Base-by-base conservation (phyloP, 2,888 invertebrate species). In the Lamellibrachia satsuma region DNA sequence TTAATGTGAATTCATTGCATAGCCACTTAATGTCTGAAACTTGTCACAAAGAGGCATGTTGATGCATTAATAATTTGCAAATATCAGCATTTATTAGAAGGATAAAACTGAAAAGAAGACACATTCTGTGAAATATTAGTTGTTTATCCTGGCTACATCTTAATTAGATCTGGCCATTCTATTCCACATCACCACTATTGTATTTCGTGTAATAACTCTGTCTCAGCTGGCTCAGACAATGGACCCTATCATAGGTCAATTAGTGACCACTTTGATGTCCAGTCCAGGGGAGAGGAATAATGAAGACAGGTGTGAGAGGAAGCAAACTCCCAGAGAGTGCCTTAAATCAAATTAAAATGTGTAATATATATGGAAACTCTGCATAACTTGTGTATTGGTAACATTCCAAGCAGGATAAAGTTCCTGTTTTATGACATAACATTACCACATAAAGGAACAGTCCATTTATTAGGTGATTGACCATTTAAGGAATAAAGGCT, bases 171-270 rank as follows among this genome's bases (percentile, higher is more conserved):
- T 75, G 75, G 15, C n/a, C 75, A 75, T 1, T 75, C 22, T 75
- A 75, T 75, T 22, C 75, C 75, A 75, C 75, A 75, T 75, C 75
- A 75, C 75, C n/a, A 75, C 75, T 75, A 75, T 75, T 75, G 75
- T 75, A 75, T 75, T 75, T 75, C 75, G 4, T 15, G 75, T 75
- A 75, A 75, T 75, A 15, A 39, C 75, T 15, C 22, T 75, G 57
- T 75, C 75, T 75, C 75, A 1, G 15, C 75, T 4, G 75, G 15
- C 6, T 6, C 4, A 22, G 75, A 75, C 75, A 75, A 22, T 75
- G 75, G 22, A 75, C 75, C 15, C 15, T 75, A 75, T 75, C 75
- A 75, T n/a, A 15, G 75, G 15, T 75, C 75, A 75, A 75, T 75
- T 75, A 75, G 75, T 75, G 75, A 22, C 75, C 75, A 75, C 75